Evolutionary conservation across 1,140 invertebrate genomes (phyloP).

Genomic region (Triops longicaudatus): DNA sequence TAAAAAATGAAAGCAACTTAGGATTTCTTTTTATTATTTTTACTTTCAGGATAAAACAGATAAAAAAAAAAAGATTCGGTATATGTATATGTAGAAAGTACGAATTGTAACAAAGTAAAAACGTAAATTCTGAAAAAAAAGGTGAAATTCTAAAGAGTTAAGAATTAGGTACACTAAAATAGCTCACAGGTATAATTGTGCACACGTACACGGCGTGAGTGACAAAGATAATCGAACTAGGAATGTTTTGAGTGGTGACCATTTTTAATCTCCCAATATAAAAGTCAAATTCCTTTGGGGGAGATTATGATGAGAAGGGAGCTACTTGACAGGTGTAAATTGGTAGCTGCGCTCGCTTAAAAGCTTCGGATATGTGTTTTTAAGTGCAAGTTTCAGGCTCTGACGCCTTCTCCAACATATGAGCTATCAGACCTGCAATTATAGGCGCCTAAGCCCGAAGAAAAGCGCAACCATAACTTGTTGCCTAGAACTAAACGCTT

Average conservation of each 20-base stretch:
- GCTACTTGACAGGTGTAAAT: conserved; percentile 9
- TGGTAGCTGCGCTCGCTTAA: background rate
- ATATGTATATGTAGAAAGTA: too few relatives aligned
- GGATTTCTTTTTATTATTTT: too few relatives aligned
- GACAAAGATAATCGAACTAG: too few relatives aligned
- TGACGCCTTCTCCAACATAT: conserved; percentile 13
- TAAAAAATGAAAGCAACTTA: too few relatives aligned
- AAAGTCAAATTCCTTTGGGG: background rate
- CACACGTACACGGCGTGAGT: too few relatives aligned
- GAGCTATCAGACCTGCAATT: conserved; percentile 6
- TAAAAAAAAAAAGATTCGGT: too few relatives aligned
- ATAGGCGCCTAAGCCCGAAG: background rate
- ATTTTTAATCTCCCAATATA: background rate
- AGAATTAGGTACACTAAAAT: too few relatives aligned
- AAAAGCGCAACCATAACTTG: conserved; percentile 1
- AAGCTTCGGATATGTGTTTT: conserved; percentile 8
- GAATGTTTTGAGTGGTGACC: background rate
- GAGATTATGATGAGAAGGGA: conserved; percentile 10
- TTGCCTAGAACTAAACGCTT: background rate
- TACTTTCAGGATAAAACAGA: too few relatives aligned
- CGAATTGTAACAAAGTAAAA: too few relatives aligned
- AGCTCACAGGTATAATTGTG: too few relatives aligned
- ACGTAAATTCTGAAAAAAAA: too few relatives aligned
- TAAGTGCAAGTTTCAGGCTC: conserved; percentile 5
- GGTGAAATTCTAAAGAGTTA: too few relatives aligned